These are phyloP conservation scores for Drosophila incognita DNA, from an alignment of 2,888 invertebrate species.

Conservation along the genomic window DNA sequence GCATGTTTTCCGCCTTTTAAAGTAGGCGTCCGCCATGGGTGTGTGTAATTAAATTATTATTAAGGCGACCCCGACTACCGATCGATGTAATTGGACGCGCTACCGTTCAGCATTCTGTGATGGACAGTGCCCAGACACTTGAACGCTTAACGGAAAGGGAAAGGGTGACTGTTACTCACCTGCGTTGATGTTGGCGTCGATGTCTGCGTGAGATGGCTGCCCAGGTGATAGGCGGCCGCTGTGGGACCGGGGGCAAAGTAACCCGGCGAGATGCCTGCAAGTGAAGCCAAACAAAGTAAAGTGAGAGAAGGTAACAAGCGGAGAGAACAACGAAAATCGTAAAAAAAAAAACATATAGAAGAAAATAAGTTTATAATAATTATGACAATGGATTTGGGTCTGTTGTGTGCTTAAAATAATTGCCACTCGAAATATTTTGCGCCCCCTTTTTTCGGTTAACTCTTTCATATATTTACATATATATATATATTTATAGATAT, in stretches of 20 bases:
- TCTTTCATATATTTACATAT: conserved; percentile 52
- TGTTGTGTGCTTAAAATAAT: conserved; percentile 73
- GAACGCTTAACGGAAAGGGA: conserved; percentile 51
- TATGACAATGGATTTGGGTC: conserved; percentile 61
- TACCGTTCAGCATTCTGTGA: conserved; percentile 66
- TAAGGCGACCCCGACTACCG: conserved; percentile 57
- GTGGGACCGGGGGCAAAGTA: conserved; percentile 85
- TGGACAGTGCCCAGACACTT: conserved; percentile 46
- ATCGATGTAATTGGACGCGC: conserved; percentile 74
- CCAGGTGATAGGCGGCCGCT: conserved; percentile 85
- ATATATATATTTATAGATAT: neutral
- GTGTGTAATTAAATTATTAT: conserved; percentile 80
- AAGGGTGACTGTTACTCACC: conserved; percentile 76
- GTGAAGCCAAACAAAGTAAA: conserved; percentile 47
- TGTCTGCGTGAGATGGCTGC: conserved; percentile 85
- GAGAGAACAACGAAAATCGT: conserved; percentile 5
- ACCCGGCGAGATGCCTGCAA: conserved; percentile 85
- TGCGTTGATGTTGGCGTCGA: conserved; percentile 84
- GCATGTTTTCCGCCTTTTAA: conserved; percentile 77
- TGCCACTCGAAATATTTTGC: conserved; percentile 79
- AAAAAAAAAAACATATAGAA: conserved; percentile 9
- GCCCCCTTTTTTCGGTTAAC: conserved; percentile 66
- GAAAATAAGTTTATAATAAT: conserved; percentile 52
- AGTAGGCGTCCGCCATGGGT: conserved; percentile 74
- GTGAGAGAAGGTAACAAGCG: conserved; percentile 32